Evolutionary conservation across 2,797 vertebrate genomes (phyloP).

Genomic region (Nothura maculosa): DNA sequence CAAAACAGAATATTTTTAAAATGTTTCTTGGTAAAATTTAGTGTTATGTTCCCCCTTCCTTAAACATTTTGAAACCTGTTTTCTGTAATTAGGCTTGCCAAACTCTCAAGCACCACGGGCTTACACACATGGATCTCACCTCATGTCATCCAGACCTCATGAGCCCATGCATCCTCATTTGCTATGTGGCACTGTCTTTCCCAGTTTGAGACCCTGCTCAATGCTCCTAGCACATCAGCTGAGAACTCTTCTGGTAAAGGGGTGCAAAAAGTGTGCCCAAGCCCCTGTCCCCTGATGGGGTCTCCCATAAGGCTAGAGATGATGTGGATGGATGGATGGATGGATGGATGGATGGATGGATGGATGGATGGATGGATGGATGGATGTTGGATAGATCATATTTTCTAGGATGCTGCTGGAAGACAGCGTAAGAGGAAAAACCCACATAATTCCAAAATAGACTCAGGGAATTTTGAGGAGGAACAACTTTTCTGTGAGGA

Average conservation of each 20-base stretch:
- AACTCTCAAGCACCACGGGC: not conserved
- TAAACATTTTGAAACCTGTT: not conserved
- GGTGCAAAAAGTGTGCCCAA: rapidly evolving
- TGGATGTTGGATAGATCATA: not conserved
- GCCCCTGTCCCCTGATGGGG: too few species aligned
- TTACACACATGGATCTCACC: not conserved
- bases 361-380: too few species aligned
- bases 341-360: too few species aligned
- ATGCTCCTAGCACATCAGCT: not conserved
- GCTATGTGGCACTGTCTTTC: not conserved
- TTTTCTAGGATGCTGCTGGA: not conserved
- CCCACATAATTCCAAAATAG: not conserved
- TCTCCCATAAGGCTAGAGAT: not conserved
- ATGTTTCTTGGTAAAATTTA: not conserved
- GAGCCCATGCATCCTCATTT: rapidly evolving
- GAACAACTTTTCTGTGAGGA: too few species aligned
- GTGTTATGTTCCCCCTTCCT: not conserved
- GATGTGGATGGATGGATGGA: too few species aligned
- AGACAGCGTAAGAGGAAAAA: not conserved
- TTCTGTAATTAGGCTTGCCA: not conserved
- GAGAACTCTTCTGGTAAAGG: rapidly evolving
- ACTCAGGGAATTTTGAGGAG: too few species aligned
- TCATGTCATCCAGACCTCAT: not conserved
- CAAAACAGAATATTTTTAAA: not conserved
- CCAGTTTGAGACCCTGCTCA: not conserved